These are phyloP conservation scores for Buphagus erythrorhynchus DNA, from an alignment of 2,797 vertebrate species.

Conservation along the genomic window DNA sequence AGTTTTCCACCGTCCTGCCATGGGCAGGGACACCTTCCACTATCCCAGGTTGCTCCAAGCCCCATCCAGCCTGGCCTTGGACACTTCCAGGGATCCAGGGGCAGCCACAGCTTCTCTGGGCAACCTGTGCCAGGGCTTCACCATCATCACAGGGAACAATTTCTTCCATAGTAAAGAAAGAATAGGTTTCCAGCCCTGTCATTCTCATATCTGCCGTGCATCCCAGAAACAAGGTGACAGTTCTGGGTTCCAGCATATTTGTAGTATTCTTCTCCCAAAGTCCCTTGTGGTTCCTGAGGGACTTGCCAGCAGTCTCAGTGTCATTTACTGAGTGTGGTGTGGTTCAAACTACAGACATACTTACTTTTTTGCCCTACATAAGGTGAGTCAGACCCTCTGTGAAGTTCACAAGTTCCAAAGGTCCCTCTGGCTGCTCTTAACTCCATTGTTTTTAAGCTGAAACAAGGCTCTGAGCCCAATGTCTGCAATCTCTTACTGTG, in stretches of 20 bases:
- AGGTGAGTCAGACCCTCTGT: background rate
- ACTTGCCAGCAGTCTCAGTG: background rate
- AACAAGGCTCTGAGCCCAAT: background rate
- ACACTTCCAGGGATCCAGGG: background rate
- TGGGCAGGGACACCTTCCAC: background rate
- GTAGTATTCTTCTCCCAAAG: background rate
- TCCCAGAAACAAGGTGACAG: background rate
- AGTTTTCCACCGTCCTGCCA: accelerated
- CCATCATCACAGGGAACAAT: background rate
- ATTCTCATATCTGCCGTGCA: accelerated
- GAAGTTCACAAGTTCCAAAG: background rate
- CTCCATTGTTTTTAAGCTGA: background rate
- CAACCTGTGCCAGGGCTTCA: accelerated
- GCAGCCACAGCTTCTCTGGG: background rate
- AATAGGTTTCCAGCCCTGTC: background rate
- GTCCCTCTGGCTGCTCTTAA: background rate
- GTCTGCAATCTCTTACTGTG: background rate
- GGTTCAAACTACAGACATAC: background rate
- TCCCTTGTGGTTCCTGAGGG: background rate
- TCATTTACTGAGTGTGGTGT: background rate
- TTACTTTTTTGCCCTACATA: background rate
- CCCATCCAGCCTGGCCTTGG: accelerated
- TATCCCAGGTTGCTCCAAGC: background rate
- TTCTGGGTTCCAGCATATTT: background rate
- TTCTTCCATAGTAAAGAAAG: background rate